phyloP scores from a whole-genome alignment of 2,113 vertebrate genomes.

The Daphoenositta chrysoptera region DNA sequence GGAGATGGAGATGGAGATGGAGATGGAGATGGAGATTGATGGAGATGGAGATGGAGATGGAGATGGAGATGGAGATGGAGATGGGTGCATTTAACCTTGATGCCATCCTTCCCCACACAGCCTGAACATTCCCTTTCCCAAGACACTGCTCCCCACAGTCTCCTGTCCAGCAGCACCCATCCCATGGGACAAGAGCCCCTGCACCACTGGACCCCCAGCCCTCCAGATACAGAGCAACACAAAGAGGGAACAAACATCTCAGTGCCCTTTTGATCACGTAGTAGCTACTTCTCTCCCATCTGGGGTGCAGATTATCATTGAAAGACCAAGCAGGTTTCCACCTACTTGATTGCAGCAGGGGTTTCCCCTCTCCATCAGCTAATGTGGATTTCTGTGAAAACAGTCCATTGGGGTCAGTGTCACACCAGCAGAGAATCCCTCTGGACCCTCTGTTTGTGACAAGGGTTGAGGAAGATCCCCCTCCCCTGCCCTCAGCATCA shows the following conservation, averaged over 20 bases:
- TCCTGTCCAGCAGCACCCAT: not conserved
- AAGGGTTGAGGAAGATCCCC: not conserved
- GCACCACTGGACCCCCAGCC: accelerated
- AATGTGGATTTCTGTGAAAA: not conserved
- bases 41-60: too few species aligned
- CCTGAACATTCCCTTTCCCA: not conserved
- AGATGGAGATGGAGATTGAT: too few species aligned
- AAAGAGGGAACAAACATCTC: not conserved
- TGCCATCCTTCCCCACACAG: not conserved
- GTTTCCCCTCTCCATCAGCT: not conserved
- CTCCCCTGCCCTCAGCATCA: accelerated
- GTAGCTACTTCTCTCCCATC: not conserved
- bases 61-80: not conserved
- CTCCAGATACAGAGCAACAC: not conserved
- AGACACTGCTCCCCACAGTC: not conserved
- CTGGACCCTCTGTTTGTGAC: not conserved
- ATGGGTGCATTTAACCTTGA: not conserved
- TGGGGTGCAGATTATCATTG: not conserved
- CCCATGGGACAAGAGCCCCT: accelerated
- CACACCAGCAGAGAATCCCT: not conserved
- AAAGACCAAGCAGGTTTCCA: not conserved
- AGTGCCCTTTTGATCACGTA: not conserved
- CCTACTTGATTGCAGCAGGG: not conserved
- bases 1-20: too few species aligned
- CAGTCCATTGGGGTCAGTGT: not conserved